Evolutionary conservation across 2,797 vertebrate species (phyloP).

Genomic region (Pristis pectinata): DNA sequence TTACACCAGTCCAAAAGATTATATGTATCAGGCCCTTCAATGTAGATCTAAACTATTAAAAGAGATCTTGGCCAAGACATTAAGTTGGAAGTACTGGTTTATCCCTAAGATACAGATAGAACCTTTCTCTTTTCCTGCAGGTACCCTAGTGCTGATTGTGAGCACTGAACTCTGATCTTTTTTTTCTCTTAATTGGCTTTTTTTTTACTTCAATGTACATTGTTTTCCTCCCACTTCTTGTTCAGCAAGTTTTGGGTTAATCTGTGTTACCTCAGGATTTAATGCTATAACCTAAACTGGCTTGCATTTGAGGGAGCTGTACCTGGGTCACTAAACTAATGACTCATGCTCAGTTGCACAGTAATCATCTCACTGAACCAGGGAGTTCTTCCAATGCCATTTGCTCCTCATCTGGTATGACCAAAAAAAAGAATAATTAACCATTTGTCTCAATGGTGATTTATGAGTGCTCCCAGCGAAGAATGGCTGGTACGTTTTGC

Average conservation of each 20-base stretch:
- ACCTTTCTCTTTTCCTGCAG: background rate
- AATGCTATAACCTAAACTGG: background rate
- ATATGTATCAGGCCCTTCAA: background rate
- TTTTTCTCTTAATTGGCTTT: background rate
- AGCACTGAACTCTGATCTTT: background rate
- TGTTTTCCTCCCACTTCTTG: background rate
- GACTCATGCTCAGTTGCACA: too few relatives aligned
- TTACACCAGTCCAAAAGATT: background rate
- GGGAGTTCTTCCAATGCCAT: background rate
- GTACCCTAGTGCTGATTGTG: background rate
- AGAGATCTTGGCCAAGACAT: background rate
- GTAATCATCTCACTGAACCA: background rate
- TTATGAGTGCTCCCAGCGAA: background rate
- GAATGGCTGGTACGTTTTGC: background rate
- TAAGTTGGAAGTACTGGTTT: background rate
- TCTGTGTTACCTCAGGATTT: background rate
- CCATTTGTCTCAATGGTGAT: background rate
- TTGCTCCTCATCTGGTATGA: background rate
- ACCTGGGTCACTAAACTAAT: background rate
- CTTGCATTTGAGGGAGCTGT: background rate
- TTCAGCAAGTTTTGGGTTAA: background rate
- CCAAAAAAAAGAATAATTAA: background rate
- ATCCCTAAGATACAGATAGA: background rate
- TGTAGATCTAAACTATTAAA: background rate
- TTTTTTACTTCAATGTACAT: background rate